Base-by-base conservation (phyloP, 2,113 vertebrate genomes). In the Perca schrenkii region DNA sequence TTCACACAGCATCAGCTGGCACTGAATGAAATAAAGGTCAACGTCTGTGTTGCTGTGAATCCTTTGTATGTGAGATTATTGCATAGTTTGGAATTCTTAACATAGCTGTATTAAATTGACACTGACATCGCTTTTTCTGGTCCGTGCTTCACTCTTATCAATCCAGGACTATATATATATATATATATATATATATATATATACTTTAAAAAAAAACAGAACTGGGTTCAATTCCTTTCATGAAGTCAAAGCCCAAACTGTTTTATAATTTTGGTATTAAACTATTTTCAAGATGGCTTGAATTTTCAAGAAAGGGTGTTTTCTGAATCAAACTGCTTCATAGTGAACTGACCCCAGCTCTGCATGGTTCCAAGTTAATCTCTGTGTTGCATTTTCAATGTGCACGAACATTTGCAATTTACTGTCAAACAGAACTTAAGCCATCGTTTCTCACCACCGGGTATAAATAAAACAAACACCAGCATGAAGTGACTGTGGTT, bases 41-140 rank as follows among this genome's bases (percentile, higher is more conserved):
- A 83, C 91, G 86, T 93, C 62, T 87, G 82, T 92, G 93, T 94
- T 90, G 91, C 90, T 86, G 82, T 93, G 90, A 91, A 94, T 91
- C 91, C 88, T 92, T 92, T 85, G 72, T 83, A 63, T 85, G 89
- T 85, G 88, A 91, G 84, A 93, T 94, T 95, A 95, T 96, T 96
- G 95, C 95, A 96, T 96, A 96, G 95, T 95, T 95, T 94, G 90
- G 93, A 95, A 92, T 92, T 94, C 86, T 94, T 93, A 92, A 93
- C 86, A 92, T 91, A 93, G 88, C 91, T 94, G 81, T 94, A 82
- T 89, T 92, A 80, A 90, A 91, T 89, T 93, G 91, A 94, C 89
- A 93, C 89, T 85, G 89, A 76, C 67, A 80, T 90, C 64, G 89
- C 88, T 65, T 75, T 88, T 80, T 71, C 85, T 82, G 75, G 46